Percentiles rank a stretch among this genome's conserved stretches.
Conservation (phyloP, 2,113 vertebrate genomes). For the Pituophis catenifer region DNA sequence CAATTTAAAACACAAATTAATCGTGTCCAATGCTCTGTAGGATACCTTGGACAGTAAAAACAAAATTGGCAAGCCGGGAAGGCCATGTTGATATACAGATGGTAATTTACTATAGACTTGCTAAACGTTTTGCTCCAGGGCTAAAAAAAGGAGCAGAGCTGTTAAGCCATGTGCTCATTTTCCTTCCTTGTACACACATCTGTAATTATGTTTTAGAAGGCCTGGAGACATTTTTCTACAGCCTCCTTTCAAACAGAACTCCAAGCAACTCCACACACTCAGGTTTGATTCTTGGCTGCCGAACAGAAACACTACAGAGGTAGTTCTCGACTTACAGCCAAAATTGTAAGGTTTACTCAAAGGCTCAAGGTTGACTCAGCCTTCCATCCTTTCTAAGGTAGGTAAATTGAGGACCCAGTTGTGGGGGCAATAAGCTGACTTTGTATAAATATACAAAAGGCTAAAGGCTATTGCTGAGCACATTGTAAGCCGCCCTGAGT, state of each 20-base stretch:
- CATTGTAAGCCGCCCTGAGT: no score
- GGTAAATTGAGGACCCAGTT: no score
- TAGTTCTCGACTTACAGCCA: no score
- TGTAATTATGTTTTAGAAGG: background rate
- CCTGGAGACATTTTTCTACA: background rate
- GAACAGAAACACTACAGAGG: background rate
- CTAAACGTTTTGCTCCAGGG: background rate
- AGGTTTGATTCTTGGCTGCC: background rate
- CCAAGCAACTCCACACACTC: background rate
- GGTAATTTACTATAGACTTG: background rate
- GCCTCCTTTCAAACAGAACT: background rate
- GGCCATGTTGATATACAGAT: background rate
- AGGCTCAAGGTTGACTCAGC: no score
- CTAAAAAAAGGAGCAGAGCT: background rate
- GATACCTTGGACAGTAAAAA: background rate
- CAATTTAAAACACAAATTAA: background rate
- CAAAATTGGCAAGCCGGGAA: background rate
- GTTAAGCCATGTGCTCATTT: background rate
- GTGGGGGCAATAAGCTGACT: no score
- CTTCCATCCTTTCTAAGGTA: no score
- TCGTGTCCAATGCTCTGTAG: accelerated
- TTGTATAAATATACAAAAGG: no score
- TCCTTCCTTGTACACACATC: background rate
- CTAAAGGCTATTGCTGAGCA: no score
- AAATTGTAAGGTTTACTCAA: no score